phyloP scores from a whole-genome alignment of 1,140 invertebrate genomes.

The Drosophila yakuba region DNA sequence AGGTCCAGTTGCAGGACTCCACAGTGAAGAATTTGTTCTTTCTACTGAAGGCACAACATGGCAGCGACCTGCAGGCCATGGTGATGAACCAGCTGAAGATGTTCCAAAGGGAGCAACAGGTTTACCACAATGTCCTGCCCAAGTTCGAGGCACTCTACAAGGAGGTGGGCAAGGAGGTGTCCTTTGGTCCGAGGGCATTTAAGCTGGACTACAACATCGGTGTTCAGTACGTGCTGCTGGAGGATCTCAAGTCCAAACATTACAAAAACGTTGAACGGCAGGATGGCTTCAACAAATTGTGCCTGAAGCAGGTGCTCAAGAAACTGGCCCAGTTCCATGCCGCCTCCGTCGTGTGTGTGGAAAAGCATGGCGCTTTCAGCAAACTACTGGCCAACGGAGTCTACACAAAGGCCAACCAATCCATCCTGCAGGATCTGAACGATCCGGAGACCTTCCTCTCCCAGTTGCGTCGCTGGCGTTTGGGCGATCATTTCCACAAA shows the following conservation, averaged over 20 bases:
- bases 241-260: conserved; percentile 21
- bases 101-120: conserved; percentile 49
- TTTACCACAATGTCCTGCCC: conserved; percentile 43
- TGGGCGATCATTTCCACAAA: conserved; percentile 31
- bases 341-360: conserved; percentile 75
- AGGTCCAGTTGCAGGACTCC: conserved; percentile 14
- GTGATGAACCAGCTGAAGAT: conserved; percentile 47
- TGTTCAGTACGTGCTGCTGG: conserved; percentile 27
- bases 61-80: conserved; percentile 33
- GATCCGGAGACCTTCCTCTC: conserved; percentile 31
- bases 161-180: conserved; percentile 15
- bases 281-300: conserved; percentile 85
- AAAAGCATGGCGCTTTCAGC: conserved; percentile 31
- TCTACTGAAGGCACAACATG: conserved; percentile 51
- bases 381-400: conserved; percentile 44
- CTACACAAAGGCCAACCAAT: conserved; percentile 19
- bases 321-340: conserved; percentile 86
- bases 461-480: conserved; percentile 25
- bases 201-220: conserved; percentile 66
- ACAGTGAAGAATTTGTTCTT: conserved; percentile 32
- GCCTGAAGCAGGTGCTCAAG: conserved; percentile 85
- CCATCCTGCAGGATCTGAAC: conserved; percentile 23
- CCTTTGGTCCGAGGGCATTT: conserved; percentile 31
- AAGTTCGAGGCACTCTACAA: conserved; percentile 40
- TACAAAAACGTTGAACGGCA: conserved; percentile 85